Base-by-base conservation (phyloP, 2,113 vertebrate species). In the Rhynchopsitta pachyrhyncha region DNA sequence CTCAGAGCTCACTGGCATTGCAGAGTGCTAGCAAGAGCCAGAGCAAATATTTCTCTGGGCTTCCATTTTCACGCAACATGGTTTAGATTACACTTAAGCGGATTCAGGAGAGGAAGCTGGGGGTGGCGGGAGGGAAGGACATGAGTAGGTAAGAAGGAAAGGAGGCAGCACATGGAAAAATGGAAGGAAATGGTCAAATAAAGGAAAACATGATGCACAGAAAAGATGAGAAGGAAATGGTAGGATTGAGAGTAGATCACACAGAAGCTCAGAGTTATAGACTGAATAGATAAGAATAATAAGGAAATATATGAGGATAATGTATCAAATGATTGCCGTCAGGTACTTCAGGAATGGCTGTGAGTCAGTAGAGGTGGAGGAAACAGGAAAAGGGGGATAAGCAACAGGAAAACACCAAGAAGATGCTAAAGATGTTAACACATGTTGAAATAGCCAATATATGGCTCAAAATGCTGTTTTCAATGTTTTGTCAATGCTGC, bases 91-190 rank as follows among this genome's bases (percentile, higher is more conserved):
- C 73, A 85, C 69, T 75, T 89, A 77, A 95, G 90, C 93, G 78
- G 87, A 92, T 97, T 96, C 90, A 88, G 73, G 80, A 87, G 84
- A 90, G 96, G 96, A 97, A 96, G 83, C 95, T 81, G 93, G 60
- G 87, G 88, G 82, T 73, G 82, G 86, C 4, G 31, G 73, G 88
- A 81, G 70, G 90, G 77, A 76, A 87, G 79, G 70, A 84, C 17
- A 1, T 0, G 1, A 91, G 76, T 59, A 88, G 78, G 85, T 70
- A 67, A 88, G 75, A 88, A 85, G 39, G 31, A 92, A 77, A 96
- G 79, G 84, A 87, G 75, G 50, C 62, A 79, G 66, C 20, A 0
- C 22, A 42, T n/a, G 67, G 68, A 75, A 82, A 96, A 94, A 69
- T 79, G 35, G 64, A 71, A 95, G 69, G 84, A 78, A 91, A 86